Conservation (phyloP, 2,113 vertebrate species). For the Cavia aperea region DNA sequence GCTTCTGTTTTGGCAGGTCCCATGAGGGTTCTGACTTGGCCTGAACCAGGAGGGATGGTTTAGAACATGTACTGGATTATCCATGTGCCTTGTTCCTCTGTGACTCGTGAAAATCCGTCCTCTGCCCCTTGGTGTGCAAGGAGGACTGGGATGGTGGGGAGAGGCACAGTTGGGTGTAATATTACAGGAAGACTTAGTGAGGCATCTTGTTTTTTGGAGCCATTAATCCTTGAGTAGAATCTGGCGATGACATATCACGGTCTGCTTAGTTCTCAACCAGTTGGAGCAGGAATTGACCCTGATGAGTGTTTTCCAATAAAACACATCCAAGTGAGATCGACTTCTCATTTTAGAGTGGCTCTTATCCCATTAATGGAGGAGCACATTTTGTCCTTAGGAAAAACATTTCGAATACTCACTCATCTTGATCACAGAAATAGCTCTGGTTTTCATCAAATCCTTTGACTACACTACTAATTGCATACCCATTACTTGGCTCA, state of each 20-base stretch:
- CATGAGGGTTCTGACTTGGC: conserved; percentile 72
- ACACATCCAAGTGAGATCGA: conserved; percentile 64
- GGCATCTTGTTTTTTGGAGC: conserved; percentile 68
- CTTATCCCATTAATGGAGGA: conserved; percentile 38
- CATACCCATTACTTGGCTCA: conserved; percentile 35
- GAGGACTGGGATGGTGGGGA: conserved; percentile 61
- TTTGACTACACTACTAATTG: conserved; percentile 39
- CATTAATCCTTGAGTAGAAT: conserved; percentile 73
- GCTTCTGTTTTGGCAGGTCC: conserved; percentile 76
- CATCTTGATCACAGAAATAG: conserved; percentile 59
- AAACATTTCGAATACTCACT: conserved; percentile 51
- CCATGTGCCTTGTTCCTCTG: conserved; percentile 62
- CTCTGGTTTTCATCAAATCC: conserved; percentile 58
- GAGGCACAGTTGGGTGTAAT: conserved; percentile 69
- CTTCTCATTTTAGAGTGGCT: conserved; percentile 65
- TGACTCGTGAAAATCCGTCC: conserved; percentile 67
- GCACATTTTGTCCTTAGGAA: conserved; percentile 63
- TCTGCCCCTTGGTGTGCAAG: conserved; percentile 54
- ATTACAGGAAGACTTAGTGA: conserved; percentile 75
- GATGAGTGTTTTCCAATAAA: conserved; percentile 66
- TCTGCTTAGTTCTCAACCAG: conserved; percentile 60
- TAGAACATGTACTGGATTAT: conserved; percentile 63
- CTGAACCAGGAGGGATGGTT: conserved; percentile 62
- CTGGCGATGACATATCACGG: conserved; percentile 73
- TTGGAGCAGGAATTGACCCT: conserved; percentile 55